A percentile compares a stretch with the other conserved stretches of the same genome.
These are phyloP conservation scores for Boloria euphrosyne DNA, from an alignment of 2,888 invertebrate genomes.

Conservation along the genomic window DNA sequence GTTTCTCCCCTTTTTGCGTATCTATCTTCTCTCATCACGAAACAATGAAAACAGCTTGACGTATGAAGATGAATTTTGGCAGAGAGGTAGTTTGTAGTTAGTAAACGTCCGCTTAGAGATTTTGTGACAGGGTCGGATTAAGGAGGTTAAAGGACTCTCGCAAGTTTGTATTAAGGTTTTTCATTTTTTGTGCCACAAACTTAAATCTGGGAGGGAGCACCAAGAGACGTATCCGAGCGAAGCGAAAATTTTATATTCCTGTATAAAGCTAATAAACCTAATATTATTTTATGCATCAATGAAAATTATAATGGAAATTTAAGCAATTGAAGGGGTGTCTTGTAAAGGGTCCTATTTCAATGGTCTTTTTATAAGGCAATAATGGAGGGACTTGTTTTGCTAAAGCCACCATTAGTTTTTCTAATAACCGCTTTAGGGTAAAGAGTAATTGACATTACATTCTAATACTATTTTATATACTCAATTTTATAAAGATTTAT, in stretches of 20 bases:
- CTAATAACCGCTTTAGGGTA: conserved; percentile 63
- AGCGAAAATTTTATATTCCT: neutral
- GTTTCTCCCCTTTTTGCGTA: neutral
- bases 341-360: conserved; percentile 61
- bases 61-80: too few species aligned
- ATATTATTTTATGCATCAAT: conserved; percentile 46
- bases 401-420: conserved; percentile 68
- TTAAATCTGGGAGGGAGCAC: too few species aligned
- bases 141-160: too few species aligned
- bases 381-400: conserved; percentile 63
- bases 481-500: neutral
- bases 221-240: too few species aligned
- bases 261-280: conserved; percentile 29
- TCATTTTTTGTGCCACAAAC: too few species aligned
- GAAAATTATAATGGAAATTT: conserved; percentile 63
- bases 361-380: conserved; percentile 67
- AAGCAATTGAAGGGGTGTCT: conserved; percentile 68
- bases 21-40: too few species aligned
- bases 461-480: neutral
- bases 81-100: too few species aligned
- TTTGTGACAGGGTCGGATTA: too few species aligned
- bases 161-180: too few species aligned
- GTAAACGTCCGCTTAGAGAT: too few species aligned
- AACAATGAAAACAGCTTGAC: too few species aligned
- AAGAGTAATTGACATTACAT: conserved; percentile 6